Evolutionary conservation across 92 coral and sea anemone species (phyloP), one percentile per base, ranked within the genome.

Genomic region (Umimayanthus chanpuru): DNA sequence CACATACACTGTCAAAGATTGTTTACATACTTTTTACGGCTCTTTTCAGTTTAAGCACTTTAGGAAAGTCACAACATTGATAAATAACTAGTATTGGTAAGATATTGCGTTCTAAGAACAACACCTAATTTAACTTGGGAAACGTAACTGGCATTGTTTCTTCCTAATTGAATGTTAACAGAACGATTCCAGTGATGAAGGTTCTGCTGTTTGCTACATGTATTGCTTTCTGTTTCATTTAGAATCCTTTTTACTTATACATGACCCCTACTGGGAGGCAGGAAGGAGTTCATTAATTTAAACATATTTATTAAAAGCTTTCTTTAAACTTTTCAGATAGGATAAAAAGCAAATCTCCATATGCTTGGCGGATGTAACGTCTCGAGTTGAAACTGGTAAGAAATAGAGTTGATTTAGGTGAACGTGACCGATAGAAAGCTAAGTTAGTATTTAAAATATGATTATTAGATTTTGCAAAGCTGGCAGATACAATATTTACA

Each of bases 21-120:
- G 56, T 80, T 80, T 80, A 80, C 82, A 78, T 1, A 26, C 18
- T 29, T 38, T 80, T 79, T 50, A 79, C 30, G 84, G 44, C 12
- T 30, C 16, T 80, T 80, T 79, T 53, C 41, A 53, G 83, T 28
- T 53, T 12, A 55, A 80, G 71, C 28, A 56, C 84, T 80, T 80
- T 80, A 80, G n/a, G 26, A 61, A 55, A 44, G 41, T n/a, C 72
- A 80, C 49, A 72, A 29, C 36, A 72, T 9, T 8, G 15, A 9
- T 61, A 61, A 72, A 72, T 28, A 72, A 72, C 76, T 25, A 72
- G 76, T 23, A 61, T 61, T 61, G 20, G 68, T 23, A 61, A 20
- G 21, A 61, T 61, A 61, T 61, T 21, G 68, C 68, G 20, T 18
- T 61, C 40, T 72, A 40, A 32, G 5, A 26, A 6, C 76, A 72